Conservation (phyloP, 2,797 vertebrate species). For the Pangasius sanitwongsei region DNA sequence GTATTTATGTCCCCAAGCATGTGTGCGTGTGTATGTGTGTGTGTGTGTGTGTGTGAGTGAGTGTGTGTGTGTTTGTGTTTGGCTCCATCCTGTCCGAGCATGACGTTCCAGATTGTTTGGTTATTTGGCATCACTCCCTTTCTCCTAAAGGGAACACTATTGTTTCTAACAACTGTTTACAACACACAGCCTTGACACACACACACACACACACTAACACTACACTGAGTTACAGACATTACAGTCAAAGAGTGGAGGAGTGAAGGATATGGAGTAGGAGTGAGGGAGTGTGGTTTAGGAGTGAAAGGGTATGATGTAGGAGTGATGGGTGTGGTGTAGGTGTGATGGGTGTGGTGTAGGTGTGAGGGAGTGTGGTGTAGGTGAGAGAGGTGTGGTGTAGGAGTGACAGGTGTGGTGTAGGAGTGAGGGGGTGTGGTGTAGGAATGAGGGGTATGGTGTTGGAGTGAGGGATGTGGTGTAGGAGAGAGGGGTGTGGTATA, state of each 20-base stretch:
- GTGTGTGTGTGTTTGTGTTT: slow-evolving; percentile 6
- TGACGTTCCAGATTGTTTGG: neutral
- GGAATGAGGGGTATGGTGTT: neutral
- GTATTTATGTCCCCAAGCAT: neutral
- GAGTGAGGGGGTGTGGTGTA: neutral
- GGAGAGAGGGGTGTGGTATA: neutral
- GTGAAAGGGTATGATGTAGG: neutral
- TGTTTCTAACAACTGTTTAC: slow-evolving; percentile 19
- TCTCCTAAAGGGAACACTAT: slow-evolving; percentile 55
- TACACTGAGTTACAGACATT: neutral
- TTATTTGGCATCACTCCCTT: slow-evolving; percentile 65
- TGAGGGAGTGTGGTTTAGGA: neutral
- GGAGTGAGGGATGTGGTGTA: neutral
- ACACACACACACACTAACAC: neutral
- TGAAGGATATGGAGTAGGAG: neutral
- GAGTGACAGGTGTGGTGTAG: neutral
- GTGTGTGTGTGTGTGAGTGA: neutral
- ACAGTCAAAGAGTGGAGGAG: neutral
- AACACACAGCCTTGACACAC: neutral
- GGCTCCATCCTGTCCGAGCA: neutral
- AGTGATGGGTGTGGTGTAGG: neutral
- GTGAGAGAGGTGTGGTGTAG: too few species aligned
- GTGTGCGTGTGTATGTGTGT: neutral
- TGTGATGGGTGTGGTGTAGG: neutral
- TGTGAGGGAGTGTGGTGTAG: neutral